Conservation (phyloP, 92 coral and sea anemone species). For the Palythoa caribaeorum region DNA sequence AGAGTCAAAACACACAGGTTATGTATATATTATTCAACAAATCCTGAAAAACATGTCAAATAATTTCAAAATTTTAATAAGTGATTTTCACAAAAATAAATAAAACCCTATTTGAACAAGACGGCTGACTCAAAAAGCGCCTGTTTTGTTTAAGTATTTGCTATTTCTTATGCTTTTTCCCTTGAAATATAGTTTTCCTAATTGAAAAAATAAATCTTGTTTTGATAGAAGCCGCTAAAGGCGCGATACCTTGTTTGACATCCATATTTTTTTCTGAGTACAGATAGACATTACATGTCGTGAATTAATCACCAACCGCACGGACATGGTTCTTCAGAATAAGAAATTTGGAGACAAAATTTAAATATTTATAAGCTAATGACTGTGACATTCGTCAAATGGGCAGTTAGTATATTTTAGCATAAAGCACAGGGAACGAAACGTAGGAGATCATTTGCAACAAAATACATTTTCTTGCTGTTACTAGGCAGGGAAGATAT, state of each 20-base stretch:
- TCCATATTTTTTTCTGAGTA: too few species aligned
- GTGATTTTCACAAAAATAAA: background rate
- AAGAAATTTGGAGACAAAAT: background rate
- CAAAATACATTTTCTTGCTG: slow-evolving; percentile 2
- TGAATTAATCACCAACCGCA: background rate
- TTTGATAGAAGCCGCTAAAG: too few species aligned
- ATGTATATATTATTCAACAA: background rate
- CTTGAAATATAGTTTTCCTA: too few species aligned
- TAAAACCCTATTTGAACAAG: background rate
- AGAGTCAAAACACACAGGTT: background rate
- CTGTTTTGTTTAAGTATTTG: background rate
- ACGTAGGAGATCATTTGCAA: background rate
- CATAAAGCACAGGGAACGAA: background rate
- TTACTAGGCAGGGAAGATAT: slow-evolving; percentile 3
- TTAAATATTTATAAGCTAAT: slow-evolving; percentile 1
- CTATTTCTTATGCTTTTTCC: too few species aligned
- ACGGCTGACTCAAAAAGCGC: background rate
- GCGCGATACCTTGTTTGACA: too few species aligned
- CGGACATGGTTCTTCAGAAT: background rate
- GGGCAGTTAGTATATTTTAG: slow-evolving; percentile 4
- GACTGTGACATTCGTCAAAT: background rate
- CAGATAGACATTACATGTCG: background rate
- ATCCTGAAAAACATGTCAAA: background rate
- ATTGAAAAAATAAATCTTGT: too few species aligned
- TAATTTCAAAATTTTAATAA: background rate